Conservation (phyloP, 2,888 invertebrate genomes). For the Elmis aenea region DNA sequence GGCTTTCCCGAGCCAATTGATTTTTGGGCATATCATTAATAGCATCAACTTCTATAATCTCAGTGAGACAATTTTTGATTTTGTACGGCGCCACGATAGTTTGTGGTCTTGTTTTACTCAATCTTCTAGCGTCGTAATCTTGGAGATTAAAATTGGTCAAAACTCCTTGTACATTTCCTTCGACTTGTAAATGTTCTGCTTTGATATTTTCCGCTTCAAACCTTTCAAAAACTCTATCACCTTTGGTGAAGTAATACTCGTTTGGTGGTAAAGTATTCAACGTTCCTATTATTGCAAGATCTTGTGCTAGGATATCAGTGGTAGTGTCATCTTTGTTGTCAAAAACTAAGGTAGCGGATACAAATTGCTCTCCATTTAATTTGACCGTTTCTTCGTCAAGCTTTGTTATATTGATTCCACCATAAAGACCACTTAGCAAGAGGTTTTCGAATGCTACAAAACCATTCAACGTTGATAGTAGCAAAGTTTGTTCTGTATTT, state of each 20-base stretch:
- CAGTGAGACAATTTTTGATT: constrained; percentile 36
- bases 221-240: constrained; percentile 20
- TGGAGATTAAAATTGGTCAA: constrained; percentile 39
- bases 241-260: constrained; percentile 31
- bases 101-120: constrained; percentile 40
- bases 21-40: too few relatives aligned
- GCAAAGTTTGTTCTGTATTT: constrained; percentile 48
- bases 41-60: constrained; percentile 24
- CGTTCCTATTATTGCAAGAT: constrained; percentile 37
- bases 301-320: constrained; percentile 29
- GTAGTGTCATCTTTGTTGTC: constrained; percentile 24
- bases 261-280: constrained; percentile 42
- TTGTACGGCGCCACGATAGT: constrained; percentile 37
- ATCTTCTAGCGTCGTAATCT: constrained; percentile 32
- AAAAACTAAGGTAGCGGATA: constrained; percentile 44
- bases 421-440: constrained; percentile 42
- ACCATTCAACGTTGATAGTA: constrained; percentile 42
- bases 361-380: constrained; percentile 42
- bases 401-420: constrained; percentile 45
- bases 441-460: constrained; percentile 48
- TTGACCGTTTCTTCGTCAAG: constrained; percentile 45
- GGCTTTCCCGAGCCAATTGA: too few relatives aligned
- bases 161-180: constrained; percentile 40
- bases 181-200: constrained; percentile 35
- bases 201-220: constrained; percentile 32